Percentiles rank a stretch among this genome's conserved stretches.
These are phyloP conservation scores for Phymanthus crucifer DNA, from an alignment of 92 coral and sea anemone species.

Conservation along the genomic window DNA sequence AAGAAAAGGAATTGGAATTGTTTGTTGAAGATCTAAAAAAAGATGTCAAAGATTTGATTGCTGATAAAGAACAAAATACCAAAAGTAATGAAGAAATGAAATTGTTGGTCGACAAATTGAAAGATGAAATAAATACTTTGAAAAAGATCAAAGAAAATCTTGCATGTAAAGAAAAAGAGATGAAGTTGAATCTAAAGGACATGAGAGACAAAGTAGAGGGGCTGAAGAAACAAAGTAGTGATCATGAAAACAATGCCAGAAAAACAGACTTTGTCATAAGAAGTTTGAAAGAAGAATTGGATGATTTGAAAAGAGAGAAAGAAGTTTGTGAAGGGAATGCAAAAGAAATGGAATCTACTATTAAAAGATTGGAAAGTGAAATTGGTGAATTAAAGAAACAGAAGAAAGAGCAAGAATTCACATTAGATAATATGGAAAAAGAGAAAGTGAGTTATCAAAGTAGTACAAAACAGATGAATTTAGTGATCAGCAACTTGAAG, in stretches of 20 bases:
- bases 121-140: slow-evolving; percentile 8
- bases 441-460: not conserved
- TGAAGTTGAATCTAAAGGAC: not conserved
- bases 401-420: not conserved
- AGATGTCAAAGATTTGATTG: not conserved
- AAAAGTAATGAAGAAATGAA: not conserved
- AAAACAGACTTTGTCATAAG: not conserved
- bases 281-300: not conserved
- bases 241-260: not conserved
- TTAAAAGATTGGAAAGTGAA: not conserved
- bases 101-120: not conserved
- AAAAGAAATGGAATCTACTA: not conserved
- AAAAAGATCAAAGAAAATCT: slow-evolving; percentile 5
- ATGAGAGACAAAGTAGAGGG: not conserved
- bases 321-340: not conserved
- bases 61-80: not conserved
- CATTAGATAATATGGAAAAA: not conserved
- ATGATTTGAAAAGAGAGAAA: not conserved
- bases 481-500: not conserved
- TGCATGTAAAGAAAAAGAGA: not conserved
- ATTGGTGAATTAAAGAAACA: not conserved
- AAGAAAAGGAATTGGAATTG: not conserved
- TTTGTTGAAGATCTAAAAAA: not conserved
- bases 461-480: not conserved
- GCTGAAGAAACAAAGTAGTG: not conserved